Base-by-base conservation (phyloP, 2,888 invertebrate genomes). In the Cerastoderma edule region DNA sequence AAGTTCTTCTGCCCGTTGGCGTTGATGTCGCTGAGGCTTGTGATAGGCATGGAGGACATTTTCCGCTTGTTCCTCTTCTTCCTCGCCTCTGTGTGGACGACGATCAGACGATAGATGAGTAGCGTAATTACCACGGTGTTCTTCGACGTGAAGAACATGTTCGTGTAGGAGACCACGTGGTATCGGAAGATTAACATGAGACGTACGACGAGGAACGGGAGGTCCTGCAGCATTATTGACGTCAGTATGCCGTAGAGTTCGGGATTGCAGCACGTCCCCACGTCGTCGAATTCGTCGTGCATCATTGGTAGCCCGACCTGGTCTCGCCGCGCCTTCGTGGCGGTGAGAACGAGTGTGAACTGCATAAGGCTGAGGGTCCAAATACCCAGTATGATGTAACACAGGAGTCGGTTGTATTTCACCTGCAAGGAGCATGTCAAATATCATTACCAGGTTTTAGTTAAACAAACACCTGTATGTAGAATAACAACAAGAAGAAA, bases 91-190 rank as follows among this genome's bases (percentile, higher is more conserved):
- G 68, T 60, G 27, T 57, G 44, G 35, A 92, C 84, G 19, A 91
- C 90, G 22, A 89, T 96, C 0, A 97, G 93, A 8, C 97, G 94
- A 90, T 97, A 97, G 67, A 97, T 94, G 91, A 97, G 96, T 0
- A 98, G 94, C 0, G 97, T 93, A 79, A 98, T 98, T 30, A 98
- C 98, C 92, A 97, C 93, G 0, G 96, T 96, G 89, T 97, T 97
- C 93, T 97, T 96, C 93, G 97, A 98, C 0, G 98, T 98, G 93
- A 98, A 98, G 94, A 98, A 98, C 83, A 98, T 96, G 92, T 98
- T 98, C 95, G 98, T 98, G 90, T 98, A 98, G 89, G 96, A 98
- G 84, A 98, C 96, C 44, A 98, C 97, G 84, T 95, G 95, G 92
- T 97, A 98, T 89, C 97, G 96, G 22, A 96, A 95, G 77, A 98